Percentiles rank a stretch among this genome's conserved stretches.
Evolutionary conservation across 2,888 invertebrate species (phyloP).

Genomic region (Eubasilissa splendida): DNA sequence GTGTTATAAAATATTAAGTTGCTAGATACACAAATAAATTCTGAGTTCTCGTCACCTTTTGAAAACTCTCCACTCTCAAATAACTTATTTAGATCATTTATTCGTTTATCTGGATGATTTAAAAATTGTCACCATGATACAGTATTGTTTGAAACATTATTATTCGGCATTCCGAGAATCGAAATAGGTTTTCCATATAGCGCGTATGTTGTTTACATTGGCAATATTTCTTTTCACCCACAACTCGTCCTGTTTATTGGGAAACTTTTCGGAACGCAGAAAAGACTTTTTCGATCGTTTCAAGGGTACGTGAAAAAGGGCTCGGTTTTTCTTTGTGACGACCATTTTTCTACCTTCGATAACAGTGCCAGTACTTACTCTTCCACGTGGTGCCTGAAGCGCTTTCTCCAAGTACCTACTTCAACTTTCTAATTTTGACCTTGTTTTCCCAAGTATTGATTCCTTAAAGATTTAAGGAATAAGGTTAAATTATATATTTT

Average conservation of each 20-base stretch:
- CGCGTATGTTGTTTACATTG: slow-evolving; percentile 17
- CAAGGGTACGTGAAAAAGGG: background rate
- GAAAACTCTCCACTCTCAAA: too few species aligned
- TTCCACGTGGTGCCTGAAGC: background rate
- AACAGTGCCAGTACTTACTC: background rate
- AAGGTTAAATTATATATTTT: too few species aligned
- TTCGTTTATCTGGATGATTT: background rate
- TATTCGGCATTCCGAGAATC: background rate
- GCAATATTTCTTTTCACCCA: slow-evolving; percentile 22
- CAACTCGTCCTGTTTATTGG: slow-evolving; percentile 15
- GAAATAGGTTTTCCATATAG: background rate
- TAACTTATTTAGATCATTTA: too few species aligned
- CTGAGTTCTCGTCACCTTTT: too few species aligned
- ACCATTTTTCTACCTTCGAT: background rate
- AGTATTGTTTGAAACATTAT: background rate
- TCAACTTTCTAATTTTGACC: background rate
- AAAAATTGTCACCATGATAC: background rate
- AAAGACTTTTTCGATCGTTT: slow-evolving; percentile 26
- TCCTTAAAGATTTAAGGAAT: background rate
- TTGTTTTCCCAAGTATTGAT: background rate
- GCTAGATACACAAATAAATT: too few species aligned
- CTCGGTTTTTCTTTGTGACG: slow-evolving; percentile 1
- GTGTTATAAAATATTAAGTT: too few species aligned
- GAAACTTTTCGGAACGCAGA: slow-evolving; percentile 12
- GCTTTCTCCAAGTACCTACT: background rate